Evolutionary conservation across 2,113 vertebrate genomes (phyloP), one percentile per base, ranked within the genome.

Genomic region (Panthera tigris): DNA sequence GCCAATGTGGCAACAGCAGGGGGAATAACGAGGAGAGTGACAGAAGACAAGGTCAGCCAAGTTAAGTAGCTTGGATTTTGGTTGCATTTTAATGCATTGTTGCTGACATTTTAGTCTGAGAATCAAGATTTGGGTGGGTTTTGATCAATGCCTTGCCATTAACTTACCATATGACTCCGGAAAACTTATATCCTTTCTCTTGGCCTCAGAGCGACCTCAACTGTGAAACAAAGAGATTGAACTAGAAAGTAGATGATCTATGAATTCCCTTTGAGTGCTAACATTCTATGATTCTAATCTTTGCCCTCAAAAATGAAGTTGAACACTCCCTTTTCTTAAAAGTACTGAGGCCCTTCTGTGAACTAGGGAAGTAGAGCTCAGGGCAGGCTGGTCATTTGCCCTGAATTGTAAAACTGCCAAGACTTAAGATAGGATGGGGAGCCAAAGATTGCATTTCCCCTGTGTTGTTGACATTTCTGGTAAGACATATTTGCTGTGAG

Each of bases 211-310:
- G 95, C 8, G 45, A 98, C 97, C 96, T 96, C 93, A 65, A 15
- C 95, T 81, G 89, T 96, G 97, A 95, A 93, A 96, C 84, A 94
- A 96, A 97, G 81, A 97, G 91, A 94, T 27, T 94, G 95, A 65
- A 39, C 25, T 55, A 92, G 71, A 96, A 92, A 96, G 91, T 73
- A 73, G 88, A 97, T 97, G 97, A 97, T 97, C 96, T 97, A 97
- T 97, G 97, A 95, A 96, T 97, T 96, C 84, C 91, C 66, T 94
- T 63, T 81, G 98, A 98, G 97, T 95, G 96, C 90, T 98, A 98
- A 97, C 94, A 95, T 97, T 83, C 87, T 97, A 98, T 98, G 98
- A 98, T 98, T 98, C 90, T 98, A 98, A 97, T 97, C 98, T 98
- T 97, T 98, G 97, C 97, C 97, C 98, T 97, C 85, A 95, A 81